Percentiles rank a stretch among this genome's conserved stretches.
Conservation (phyloP, 2,113 vertebrate genomes). For the Platysteira castanea region DNA sequence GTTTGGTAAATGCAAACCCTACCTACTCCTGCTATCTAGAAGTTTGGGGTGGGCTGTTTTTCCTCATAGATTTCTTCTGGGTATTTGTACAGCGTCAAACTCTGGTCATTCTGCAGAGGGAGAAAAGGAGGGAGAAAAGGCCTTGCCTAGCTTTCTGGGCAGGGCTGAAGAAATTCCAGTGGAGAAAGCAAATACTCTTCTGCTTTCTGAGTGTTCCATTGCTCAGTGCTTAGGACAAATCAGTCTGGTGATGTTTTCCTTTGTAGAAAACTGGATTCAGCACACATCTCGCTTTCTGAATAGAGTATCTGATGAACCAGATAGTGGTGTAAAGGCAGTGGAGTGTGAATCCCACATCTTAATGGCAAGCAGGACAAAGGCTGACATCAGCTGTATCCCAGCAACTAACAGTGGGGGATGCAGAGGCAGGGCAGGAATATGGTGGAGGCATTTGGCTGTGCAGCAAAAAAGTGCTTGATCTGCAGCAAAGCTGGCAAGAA, state of each 20-base stretch:
- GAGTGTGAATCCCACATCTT: not conserved
- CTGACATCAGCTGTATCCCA: not conserved
- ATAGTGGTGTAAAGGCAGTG: not conserved
- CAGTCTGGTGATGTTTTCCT: not conserved
- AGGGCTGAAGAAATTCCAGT: not conserved
- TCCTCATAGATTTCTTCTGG: not conserved
- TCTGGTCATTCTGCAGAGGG: not conserved
- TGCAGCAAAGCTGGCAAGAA: not conserved
- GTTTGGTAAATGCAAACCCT: not conserved
- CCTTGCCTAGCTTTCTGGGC: not conserved
- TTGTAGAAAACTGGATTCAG: not conserved
- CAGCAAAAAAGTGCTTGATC: not conserved
- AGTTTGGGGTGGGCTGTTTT: not conserved
- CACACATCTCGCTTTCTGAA: not conserved
- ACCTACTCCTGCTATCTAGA: not conserved
- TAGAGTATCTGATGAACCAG: not conserved
- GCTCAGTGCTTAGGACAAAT: not conserved
- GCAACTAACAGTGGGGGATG: not conserved
- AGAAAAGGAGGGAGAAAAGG: not conserved
- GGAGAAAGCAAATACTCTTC: not conserved
- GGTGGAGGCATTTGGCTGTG: not conserved
- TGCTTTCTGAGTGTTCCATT: not conserved
- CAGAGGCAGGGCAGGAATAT: not conserved
- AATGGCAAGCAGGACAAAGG: not conserved
- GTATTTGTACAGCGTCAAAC: not conserved